Evolutionary conservation across 2,797 vertebrate genomes (phyloP), one percentile per base, ranked within the genome.

Genomic region (Cheirogaleus major): DNA sequence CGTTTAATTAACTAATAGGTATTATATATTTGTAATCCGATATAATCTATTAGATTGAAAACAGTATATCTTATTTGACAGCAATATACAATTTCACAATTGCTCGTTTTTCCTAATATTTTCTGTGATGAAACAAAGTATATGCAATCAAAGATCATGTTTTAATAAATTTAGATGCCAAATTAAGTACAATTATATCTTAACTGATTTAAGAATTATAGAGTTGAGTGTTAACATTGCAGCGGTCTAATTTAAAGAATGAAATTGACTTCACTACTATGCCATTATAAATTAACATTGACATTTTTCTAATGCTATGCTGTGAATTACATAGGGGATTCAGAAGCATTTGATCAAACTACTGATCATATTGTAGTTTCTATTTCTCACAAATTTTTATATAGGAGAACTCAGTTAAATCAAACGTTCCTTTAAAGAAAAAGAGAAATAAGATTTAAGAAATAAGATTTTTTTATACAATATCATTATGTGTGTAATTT

Each of bases 101-200:
- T 91, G 27, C 27, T 80, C 17, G 4, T 93, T 92, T 61, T 86
- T 89, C 61, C 23, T 93, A 94, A 32, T 83, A 32, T 82, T 93
- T 89, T 79, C 63, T 85, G n/a, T 65, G 52, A 22, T 30, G 89
- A 63, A 43, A 89, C 32, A 83, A 67, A 69, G 11, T n/a, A 30
- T 79, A 52, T 89, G 14, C 27, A 52, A 78, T 89, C 27, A 86
- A 92, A 84, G 65, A 30, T 41, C 67, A 80, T 57, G 13, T 50
- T 90, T 93, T 57, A 57, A 75, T 32, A 59, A 59, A 67, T 89
- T 73, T 79, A 89, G n/a, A 43, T 79, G 45, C 7, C n/a, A 75
- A 75, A 75, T 61, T 95, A 93, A 94, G 25, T 89, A 3, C 38
- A 80, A 82, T 65, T 90, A 30, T 82, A 35, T 78, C 67, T 95